phyloP scores from a whole-genome alignment of 2,797 vertebrate genomes.

The Hyperoplus immaculatus region DNA sequence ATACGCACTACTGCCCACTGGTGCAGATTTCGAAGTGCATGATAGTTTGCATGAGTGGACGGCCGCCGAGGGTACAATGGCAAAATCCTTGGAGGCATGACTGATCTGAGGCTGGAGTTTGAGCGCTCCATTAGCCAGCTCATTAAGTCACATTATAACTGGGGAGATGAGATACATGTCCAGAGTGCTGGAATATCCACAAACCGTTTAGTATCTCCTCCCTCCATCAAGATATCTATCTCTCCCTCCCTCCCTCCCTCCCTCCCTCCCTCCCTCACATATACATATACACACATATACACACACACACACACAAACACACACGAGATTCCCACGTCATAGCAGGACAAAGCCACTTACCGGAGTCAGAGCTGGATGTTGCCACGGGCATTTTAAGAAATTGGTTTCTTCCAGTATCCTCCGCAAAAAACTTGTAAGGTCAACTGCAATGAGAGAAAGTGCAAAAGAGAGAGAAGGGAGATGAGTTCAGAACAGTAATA shows the following conservation, averaged over 20 bases:
- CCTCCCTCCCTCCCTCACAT: constrained; percentile 10
- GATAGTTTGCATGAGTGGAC: constrained; percentile 1
- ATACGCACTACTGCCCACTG: neutral
- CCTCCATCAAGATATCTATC: constrained; percentile 8
- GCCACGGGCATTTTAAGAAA: constrained; percentile 90
- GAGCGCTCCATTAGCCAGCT: constrained; percentile 73
- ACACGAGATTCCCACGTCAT: constrained; percentile 11
- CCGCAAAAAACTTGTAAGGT: constrained; percentile 63
- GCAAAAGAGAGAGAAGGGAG: constrained; percentile 29
- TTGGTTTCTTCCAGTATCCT: constrained; percentile 62
- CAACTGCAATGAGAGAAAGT: constrained; percentile 67
- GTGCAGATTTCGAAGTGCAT: constrained; percentile 16
- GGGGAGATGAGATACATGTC: constrained; percentile 67
- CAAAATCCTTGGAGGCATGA: constrained; percentile 61
- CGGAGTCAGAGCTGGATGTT: constrained; percentile 89
- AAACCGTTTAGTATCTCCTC: constrained; percentile 52
- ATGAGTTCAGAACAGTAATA: constrained; percentile 40
- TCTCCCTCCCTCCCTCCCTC: constrained; percentile 23
- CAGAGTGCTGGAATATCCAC: constrained; percentile 50
- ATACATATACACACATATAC: constrained; percentile 15
- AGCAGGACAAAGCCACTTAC: constrained; percentile 76
- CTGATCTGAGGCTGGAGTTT: constrained; percentile 66
- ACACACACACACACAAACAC: constrained; percentile 19
- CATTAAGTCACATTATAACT: constrained; percentile 79
- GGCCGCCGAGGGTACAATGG: constrained; percentile 27